Evolutionary conservation across 2,113 vertebrate species (phyloP).

Genomic region (Melanostigma gelatinosum): DNA sequence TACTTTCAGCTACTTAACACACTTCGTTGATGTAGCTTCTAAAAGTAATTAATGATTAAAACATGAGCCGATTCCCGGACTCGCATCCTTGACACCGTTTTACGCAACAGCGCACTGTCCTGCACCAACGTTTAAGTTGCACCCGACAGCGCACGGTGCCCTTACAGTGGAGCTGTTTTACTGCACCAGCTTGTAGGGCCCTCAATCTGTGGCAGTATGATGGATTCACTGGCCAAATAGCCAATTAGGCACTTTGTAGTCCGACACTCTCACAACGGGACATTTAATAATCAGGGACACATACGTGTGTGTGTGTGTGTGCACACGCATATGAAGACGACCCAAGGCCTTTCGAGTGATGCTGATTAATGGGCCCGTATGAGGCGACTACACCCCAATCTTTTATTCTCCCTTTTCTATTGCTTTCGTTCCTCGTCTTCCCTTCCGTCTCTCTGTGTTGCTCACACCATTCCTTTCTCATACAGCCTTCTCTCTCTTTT

Average conservation of each 20-base stretch:
- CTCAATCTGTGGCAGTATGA: conserved; percentile 73
- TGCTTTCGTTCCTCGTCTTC: conserved; percentile 38
- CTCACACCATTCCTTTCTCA: conserved; percentile 19
- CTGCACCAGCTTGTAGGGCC: conserved; percentile 59
- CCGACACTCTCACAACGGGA: conserved; percentile 72
- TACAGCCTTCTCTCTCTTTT: neutral
- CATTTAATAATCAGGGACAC: conserved; percentile 75
- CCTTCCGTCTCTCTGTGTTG: conserved; percentile 22
- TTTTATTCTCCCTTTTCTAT: conserved; percentile 47
- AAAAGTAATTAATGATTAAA: neutral
- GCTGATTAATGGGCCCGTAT: conserved; percentile 76
- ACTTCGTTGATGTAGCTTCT: neutral
- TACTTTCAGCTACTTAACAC: neutral
- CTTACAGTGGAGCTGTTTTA: conserved; percentile 49
- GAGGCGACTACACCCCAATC: conserved; percentile 62
- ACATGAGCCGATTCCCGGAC: neutral
- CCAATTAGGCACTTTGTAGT: conserved; percentile 81
- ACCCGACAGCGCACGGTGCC: conserved; percentile 18
- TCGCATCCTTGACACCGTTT: neutral
- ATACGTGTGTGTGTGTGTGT: conserved; percentile 26
- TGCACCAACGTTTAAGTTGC: conserved; percentile 32
- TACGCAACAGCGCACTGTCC: neutral
- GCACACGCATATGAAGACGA: conserved; percentile 63
- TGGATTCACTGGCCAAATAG: conserved; percentile 79
- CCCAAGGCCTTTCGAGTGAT: conserved; percentile 74